Percentiles rank a stretch among this genome's conserved stretches.
Evolutionary conservation across 2,797 vertebrate genomes (phyloP).

Genomic region (Taeniopygia guttata): DNA sequence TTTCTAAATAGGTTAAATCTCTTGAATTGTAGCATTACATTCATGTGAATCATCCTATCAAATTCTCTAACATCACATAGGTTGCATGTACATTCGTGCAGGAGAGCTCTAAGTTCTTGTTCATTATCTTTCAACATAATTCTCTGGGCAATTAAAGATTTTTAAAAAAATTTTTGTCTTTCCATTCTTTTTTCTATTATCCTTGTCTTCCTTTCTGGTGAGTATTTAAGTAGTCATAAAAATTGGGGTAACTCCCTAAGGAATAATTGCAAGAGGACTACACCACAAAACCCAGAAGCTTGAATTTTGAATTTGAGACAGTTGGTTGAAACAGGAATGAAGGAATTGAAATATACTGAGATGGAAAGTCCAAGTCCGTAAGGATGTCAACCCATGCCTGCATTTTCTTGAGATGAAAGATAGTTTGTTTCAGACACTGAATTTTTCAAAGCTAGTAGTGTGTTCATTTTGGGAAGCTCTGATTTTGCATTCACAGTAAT

Average conservation of each 20-base stretch:
- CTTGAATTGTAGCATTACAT: not conserved
- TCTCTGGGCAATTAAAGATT: not conserved
- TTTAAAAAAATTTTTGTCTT: not conserved
- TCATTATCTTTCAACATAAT: not conserved
- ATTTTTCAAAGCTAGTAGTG: not conserved
- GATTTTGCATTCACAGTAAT: not conserved
- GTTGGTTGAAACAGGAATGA: not conserved
- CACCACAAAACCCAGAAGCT: not conserved
- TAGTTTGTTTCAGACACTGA: not conserved
- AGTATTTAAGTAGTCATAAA: not conserved
- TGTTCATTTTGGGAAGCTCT: not conserved
- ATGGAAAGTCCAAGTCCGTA: not conserved
- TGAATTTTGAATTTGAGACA: not conserved
- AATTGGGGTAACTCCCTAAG: not conserved
- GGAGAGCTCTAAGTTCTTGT: not conserved
- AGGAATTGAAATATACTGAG: not conserved
- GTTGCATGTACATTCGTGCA: not conserved
- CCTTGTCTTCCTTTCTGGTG: not conserved
- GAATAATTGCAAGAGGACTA: not conserved
- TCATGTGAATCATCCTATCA: constrained; percentile 12
- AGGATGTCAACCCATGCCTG: not conserved
- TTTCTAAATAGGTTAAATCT: not conserved
- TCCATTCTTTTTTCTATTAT: not conserved
- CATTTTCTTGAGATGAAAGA: not conserved
- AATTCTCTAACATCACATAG: not conserved